Conservation (phyloP, 2,888 invertebrate genomes). For the Stegana nigrithorax region DNA sequence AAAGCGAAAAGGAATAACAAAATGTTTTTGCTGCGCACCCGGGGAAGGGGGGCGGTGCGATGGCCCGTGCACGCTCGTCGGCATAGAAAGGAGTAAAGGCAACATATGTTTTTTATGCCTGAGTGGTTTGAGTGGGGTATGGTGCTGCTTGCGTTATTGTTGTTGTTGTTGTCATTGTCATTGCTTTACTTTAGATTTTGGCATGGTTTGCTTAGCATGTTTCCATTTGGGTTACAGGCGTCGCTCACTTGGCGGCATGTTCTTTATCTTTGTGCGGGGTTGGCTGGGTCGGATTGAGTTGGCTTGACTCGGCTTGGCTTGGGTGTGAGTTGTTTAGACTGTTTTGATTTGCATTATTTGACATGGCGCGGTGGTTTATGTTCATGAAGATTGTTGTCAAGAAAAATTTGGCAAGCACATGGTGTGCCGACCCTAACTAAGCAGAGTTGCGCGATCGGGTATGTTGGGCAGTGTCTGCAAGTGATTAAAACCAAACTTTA, state of each 20-base stretch:
- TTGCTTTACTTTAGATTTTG: not conserved
- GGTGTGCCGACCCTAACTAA: too few relatives aligned
- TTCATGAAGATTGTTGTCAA: not conserved
- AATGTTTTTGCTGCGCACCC: slow-evolving; percentile 3
- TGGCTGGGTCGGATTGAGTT: too few relatives aligned
- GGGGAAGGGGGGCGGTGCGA: slow-evolving; percentile 2
- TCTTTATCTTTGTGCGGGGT: too few relatives aligned
- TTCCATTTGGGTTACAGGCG: not conserved
- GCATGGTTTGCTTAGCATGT: not conserved
- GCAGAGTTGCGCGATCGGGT: too few relatives aligned
- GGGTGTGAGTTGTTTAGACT: too few relatives aligned
- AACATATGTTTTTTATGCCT: slow-evolving; percentile 62
- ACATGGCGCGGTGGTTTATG: too few relatives aligned
- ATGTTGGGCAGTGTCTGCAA: too few relatives aligned
- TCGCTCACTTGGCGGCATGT: not conserved
- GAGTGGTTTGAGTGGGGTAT: slow-evolving; percentile 57
- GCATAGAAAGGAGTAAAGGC: slow-evolving; percentile 46
- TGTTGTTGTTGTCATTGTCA: too few relatives aligned
- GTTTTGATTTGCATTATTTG: slow-evolving; percentile 1
- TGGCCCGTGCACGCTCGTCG: slow-evolving; percentile 17
- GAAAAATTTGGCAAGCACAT: too few relatives aligned
- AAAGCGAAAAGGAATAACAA: slow-evolving; percentile 34
- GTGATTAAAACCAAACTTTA: too few relatives aligned
- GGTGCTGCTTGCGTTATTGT: not conserved
- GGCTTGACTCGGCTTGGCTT: not conserved